Percentiles rank a stretch among this genome's conserved stretches.
These are phyloP conservation scores for Drosophila busckii DNA, from an alignment of 1,140 invertebrate genomes.

Conservation along the genomic window DNA sequence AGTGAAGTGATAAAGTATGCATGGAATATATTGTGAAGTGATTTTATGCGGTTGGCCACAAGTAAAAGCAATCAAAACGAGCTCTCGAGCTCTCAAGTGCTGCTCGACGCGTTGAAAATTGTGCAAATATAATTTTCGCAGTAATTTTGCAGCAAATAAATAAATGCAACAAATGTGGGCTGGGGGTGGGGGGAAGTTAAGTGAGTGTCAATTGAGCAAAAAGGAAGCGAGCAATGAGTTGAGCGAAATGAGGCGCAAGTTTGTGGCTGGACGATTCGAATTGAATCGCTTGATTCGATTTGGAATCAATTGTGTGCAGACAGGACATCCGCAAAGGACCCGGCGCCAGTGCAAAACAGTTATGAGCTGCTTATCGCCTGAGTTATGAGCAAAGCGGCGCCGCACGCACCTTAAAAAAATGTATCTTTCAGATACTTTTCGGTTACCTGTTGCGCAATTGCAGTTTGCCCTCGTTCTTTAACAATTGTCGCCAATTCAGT, in stretches of 20 bases:
- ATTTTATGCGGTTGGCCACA: slow-evolving; percentile 56
- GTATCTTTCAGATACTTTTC: too few species aligned
- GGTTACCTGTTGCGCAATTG: slow-evolving; percentile 23
- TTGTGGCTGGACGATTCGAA: slow-evolving; percentile 18
- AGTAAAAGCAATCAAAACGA: slow-evolving; percentile 57
- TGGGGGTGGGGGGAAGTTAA: slow-evolving; percentile 21
- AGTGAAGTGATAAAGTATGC: slow-evolving; percentile 30
- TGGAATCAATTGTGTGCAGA: slow-evolving; percentile 1
- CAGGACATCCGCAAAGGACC: slow-evolving; percentile 51
- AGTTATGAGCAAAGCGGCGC: slow-evolving; percentile 57
- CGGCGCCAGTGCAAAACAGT: slow-evolving; percentile 40
- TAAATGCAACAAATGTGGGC: slow-evolving; percentile 52
- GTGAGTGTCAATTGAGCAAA: slow-evolving; percentile 71
- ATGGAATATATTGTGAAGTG: slow-evolving; percentile 64
- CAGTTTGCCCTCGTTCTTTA: slow-evolving; percentile 4
- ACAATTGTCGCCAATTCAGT: slow-evolving; percentile 63
- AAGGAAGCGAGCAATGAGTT: slow-evolving; percentile 65
- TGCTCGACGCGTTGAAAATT: slow-evolving; percentile 32
- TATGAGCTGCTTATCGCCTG: slow-evolving; percentile 34
- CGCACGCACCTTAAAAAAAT: slow-evolving; percentile 50
- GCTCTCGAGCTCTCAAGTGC: slow-evolving; percentile 45
- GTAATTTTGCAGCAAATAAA: slow-evolving; percentile 58
- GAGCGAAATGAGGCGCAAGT: not conserved
- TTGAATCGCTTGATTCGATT: slow-evolving; percentile 52
- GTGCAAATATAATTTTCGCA: slow-evolving; percentile 72